phyloP scores from a whole-genome alignment of 2,888 invertebrate genomes.

The Drosophila melanosoma region DNA sequence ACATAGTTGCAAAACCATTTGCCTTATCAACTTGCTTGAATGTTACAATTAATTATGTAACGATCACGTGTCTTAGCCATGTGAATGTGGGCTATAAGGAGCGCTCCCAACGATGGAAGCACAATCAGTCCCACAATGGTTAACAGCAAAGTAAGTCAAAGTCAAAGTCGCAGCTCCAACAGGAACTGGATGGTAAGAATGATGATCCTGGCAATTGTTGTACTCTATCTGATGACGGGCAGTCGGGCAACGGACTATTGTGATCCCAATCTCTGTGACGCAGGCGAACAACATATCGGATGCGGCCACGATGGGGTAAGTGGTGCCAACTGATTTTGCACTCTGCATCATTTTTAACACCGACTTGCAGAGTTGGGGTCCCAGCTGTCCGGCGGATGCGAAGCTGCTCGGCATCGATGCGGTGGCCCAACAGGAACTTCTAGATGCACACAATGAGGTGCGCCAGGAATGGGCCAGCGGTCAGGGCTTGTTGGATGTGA shows the following conservation, averaged over 20 bases:
- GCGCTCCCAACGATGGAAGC: not conserved
- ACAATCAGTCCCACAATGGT: conserved; percentile 7
- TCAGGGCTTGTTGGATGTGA: not conserved
- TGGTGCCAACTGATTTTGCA: not conserved
- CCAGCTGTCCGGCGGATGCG: conserved; percentile 10
- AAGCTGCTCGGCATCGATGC: not conserved
- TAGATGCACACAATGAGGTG: conserved; percentile 36
- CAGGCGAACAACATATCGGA: conserved; percentile 21
- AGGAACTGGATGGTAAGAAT: not conserved
- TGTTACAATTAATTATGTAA: not conserved
- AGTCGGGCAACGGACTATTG: conserved; percentile 28
- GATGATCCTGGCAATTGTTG: not conserved
- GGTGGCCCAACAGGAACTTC: not conserved
- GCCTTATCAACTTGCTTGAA: conserved; percentile 12
- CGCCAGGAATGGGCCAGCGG: conserved; percentile 57
- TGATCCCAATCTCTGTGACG: not conserved
- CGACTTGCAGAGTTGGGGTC: conserved; percentile 27
- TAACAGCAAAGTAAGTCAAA: not conserved
- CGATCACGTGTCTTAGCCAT: not conserved
- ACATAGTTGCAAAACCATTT: not conserved
- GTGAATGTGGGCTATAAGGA: conserved; percentile 25
- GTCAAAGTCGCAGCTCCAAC: not conserved
- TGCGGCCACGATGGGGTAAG: conserved; percentile 38
- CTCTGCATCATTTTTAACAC: not conserved
- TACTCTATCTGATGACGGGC: conserved; percentile 3